phyloP scores from a whole-genome alignment of 2,888 invertebrate genomes.

The Sesamia inferens region DNA sequence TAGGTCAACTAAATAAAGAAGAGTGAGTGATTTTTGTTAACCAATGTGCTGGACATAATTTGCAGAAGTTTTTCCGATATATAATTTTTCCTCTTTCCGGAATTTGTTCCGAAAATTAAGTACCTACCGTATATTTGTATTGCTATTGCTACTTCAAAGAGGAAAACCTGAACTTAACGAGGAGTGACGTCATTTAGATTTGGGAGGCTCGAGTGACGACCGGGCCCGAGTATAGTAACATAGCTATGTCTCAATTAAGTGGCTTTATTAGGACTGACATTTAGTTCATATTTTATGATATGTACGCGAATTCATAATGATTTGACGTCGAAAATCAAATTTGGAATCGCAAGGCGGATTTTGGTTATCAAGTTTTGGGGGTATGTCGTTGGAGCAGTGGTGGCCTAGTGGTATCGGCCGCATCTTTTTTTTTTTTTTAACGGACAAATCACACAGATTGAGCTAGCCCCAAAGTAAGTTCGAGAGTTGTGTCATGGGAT shows the following conservation, averaged over 20 bases:
- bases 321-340: neutral
- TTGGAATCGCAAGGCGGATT: neutral
- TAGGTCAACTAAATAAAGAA: neutral
- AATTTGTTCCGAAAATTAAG: conserved; percentile 1
- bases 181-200: conserved; percentile 44
- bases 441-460: too few species aligned
- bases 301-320: conserved; percentile 4
- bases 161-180: conserved; percentile 31
- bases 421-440: too few species aligned
- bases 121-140: conserved; percentile 21
- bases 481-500: too few species aligned
- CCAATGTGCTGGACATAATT: neutral
- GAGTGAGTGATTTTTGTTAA: neutral
- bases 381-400: neutral
- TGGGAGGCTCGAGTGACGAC: conserved; percentile 13
- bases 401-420: too few species aligned
- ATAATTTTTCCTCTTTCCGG: neutral
- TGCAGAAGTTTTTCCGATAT: conserved; percentile 2
- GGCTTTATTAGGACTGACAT: conserved; percentile 32
- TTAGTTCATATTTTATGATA: conserved; percentile 35
- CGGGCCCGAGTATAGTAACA: neutral
- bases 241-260: conserved; percentile 11
- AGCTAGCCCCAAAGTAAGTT: too few species aligned
- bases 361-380: neutral
- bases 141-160: conserved; percentile 15